Conservation (phyloP, 2,797 vertebrate species). For the Karalla daura region DNA sequence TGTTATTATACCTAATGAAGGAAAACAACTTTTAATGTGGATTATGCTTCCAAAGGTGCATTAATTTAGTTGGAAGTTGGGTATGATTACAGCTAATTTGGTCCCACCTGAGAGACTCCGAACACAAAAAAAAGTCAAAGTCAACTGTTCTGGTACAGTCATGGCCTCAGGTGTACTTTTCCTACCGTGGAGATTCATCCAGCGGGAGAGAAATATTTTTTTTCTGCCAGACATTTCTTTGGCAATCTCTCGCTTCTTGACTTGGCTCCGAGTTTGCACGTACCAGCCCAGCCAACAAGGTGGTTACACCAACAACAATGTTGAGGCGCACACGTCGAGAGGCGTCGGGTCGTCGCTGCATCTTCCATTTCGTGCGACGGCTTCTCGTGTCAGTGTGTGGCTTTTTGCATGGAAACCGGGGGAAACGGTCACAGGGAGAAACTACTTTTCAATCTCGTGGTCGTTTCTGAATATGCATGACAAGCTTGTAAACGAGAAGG, state of each 20-base stretch:
- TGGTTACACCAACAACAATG: conserved; percentile 74
- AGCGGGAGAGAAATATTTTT: conserved; percentile 68
- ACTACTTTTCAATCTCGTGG: neutral
- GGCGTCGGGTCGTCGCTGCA: conserved; percentile 58
- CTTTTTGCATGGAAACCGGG: neutral
- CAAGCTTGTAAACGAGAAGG: conserved; percentile 22
- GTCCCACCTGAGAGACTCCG: conserved; percentile 65
- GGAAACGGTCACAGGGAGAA: neutral
- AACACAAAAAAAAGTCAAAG: conserved; percentile 66
- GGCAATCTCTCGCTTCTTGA: conserved; percentile 77
- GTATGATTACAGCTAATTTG: conserved; percentile 67
- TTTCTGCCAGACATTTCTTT: conserved; percentile 83
- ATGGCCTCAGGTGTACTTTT: conserved; percentile 80
- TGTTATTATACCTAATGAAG: conserved; percentile 5
- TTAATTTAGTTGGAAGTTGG: conserved; percentile 51
- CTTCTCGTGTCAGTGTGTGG: neutral
- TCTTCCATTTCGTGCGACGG: conserved; percentile 36
- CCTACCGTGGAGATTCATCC: conserved; percentile 75
- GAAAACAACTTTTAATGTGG: conserved; percentile 17
- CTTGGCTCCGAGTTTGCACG: conserved; percentile 72
- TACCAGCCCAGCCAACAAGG: conserved; percentile 73
- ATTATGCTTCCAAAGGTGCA: conserved; percentile 21
- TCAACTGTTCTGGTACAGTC: conserved; percentile 76
- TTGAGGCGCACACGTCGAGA: conserved; percentile 63
- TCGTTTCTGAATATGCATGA: neutral